phyloP scores from a whole-genome alignment of 53 echinoderm and acorn worm genomes.

The Holothuria leucospilota region DNA sequence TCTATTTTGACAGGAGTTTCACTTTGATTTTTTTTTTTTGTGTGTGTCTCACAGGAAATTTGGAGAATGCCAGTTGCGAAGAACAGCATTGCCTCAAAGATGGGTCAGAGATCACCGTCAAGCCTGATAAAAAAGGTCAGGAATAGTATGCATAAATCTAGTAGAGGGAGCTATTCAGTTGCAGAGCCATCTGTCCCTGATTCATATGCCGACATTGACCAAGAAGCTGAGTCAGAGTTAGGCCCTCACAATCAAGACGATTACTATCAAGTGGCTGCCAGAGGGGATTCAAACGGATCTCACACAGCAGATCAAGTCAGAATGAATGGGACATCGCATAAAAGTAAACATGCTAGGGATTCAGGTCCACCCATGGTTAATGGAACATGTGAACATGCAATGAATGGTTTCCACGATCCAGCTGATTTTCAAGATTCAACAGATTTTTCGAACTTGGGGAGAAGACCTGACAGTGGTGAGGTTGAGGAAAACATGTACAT shows the following conservation, averaged over 20 bases:
- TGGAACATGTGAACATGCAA: not conserved
- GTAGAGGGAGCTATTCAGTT: slow-evolving; percentile 23
- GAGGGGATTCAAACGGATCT: not conserved
- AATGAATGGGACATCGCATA: slow-evolving; percentile 6
- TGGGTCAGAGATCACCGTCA: slow-evolving; percentile 21
- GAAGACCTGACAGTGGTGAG: not conserved
- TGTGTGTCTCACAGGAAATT: not conserved
- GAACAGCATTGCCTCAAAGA: not conserved
- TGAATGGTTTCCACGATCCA: slow-evolving; percentile 25
- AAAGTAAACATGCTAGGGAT: not conserved
- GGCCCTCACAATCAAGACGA: not conserved
- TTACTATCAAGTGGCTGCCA: not conserved
- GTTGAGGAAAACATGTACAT: not conserved
- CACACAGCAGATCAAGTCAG: not conserved
- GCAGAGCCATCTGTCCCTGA: not conserved
- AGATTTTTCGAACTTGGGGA: not conserved
- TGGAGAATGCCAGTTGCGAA: slow-evolving; percentile 30
- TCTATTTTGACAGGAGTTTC: not conserved
- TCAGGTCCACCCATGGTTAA: not conserved
- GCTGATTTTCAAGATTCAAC: not conserved
- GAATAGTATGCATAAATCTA: slow-evolving; percentile 1
- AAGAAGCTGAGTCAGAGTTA: not conserved
- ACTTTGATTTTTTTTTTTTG: not conserved
- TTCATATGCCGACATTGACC: slow-evolving; percentile 4
- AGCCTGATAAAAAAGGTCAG: slow-evolving; percentile 7